A percentile compares a stretch with the other conserved stretches of the same genome.
phyloP scores from a whole-genome alignment of 2,797 vertebrate species.

The Liparis tanakae region DNA sequence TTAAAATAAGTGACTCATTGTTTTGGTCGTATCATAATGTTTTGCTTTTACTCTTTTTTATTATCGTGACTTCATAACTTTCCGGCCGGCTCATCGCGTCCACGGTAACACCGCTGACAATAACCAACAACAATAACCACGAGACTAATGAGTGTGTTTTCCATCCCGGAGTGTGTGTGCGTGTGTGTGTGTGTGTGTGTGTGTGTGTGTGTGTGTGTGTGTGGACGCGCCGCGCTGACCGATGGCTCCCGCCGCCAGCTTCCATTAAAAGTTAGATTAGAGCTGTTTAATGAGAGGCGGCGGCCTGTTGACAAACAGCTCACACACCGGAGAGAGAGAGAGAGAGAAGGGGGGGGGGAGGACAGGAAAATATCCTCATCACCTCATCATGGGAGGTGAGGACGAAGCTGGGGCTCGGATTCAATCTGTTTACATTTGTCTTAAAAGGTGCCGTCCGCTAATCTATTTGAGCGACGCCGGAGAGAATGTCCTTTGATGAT shows the following conservation, averaged over 20 bases:
- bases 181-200: conserved; percentile 8
- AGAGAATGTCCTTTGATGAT: background rate
- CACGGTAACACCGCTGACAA: conserved; percentile 19
- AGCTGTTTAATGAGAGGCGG: conserved; percentile 56
- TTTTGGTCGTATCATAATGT: too few species aligned
- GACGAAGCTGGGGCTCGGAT: background rate
- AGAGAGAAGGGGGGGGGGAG: background rate
- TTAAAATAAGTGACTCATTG: background rate
- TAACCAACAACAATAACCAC: conserved; percentile 38
- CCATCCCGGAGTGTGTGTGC: background rate
- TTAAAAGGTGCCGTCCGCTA: background rate
- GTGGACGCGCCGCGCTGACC: conserved; percentile 29
- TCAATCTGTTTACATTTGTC: background rate
- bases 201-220: conserved; percentile 10
- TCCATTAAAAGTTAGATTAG: conserved; percentile 67
- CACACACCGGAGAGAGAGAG: conserved; percentile 1
- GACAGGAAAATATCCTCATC: background rate
- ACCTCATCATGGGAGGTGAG: background rate
- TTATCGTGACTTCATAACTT: background rate
- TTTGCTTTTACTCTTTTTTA: background rate
- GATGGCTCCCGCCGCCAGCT: conserved; percentile 50
- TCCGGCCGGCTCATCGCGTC: background rate
- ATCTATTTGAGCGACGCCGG: background rate
- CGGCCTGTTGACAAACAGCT: conserved; percentile 43
- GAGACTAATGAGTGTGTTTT: conserved; percentile 57